Evolutionary conservation across 2,888 invertebrate species (phyloP), one percentile per base, ranked within the genome.

Genomic region (Paralinhomoeus sp.): DNA sequence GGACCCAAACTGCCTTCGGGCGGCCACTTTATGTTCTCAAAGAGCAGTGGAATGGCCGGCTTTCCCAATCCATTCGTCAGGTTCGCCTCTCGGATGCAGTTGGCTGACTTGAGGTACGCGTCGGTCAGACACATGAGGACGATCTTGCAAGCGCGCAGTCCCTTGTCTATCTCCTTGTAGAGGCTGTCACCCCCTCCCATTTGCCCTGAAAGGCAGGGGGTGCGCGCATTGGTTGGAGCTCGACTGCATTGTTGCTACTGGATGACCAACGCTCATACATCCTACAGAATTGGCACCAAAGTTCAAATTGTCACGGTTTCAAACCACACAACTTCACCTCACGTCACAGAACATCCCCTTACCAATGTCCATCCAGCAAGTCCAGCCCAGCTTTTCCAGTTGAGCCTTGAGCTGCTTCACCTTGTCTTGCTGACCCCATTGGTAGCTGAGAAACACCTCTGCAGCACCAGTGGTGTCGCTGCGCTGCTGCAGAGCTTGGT

Each of bases 341-440:
- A n/a, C n/a, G n/a, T n/a, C n/a, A 27, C 7, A 5, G 12, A 27
- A 27, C 27, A 27, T 27, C 7, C 27, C 5, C 27, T 12, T 12
- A 40, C 65, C 65, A 37, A 65, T 59, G 51, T 67, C 67, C 65
- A 67, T 65, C 65, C 66, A 67, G 51, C 66, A 67, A 24, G 59
- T 56, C 48, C 60, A 62, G 3, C 66, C 66, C 13, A 59, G 55
- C 31, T 58, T 53, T 51, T 66, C 66, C 37, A 67, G 55, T 41
- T 56, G 47, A 40, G 62, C 59, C 43, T 65, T 47, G 20, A 67
- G 50, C 5, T 54, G 52, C 23, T 56, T 49, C 9, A 64, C 63
- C 45, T 62, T 58, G 44, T 65, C 62, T 50, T 66, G 66, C 3
- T 55, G 51, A 50, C 66, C 66, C 65, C 66, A 66, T 51, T 67